These are phyloP conservation scores for Perccottus glenii DNA, from an alignment of 2,113 vertebrate species.

Conservation along the genomic window DNA sequence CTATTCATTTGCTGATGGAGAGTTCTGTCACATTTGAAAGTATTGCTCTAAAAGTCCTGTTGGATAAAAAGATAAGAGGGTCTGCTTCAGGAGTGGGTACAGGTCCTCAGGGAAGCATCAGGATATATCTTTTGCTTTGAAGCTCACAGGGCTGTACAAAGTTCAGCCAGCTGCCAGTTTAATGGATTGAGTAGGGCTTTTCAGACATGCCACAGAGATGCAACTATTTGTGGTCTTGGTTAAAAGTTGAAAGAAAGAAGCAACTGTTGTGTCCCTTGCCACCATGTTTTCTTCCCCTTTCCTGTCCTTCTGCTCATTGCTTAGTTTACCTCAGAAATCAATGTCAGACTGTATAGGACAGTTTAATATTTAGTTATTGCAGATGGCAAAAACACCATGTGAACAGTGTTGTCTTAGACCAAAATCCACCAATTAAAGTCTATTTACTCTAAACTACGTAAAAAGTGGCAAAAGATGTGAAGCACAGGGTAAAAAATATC, in stretches of 20 bases:
- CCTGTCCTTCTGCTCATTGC: slow-evolving; percentile 15
- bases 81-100: slow-evolving; percentile 46
- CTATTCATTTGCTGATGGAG: not conserved
- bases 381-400: not conserved
- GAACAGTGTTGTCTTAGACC: not conserved
- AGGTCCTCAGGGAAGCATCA: slow-evolving; percentile 42
- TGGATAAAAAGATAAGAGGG: slow-evolving; percentile 38
- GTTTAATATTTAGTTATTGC: not conserved
- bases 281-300: slow-evolving; percentile 14
- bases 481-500: slow-evolving; percentile 9
- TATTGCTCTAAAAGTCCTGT: slow-evolving; percentile 27
- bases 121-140: slow-evolving; percentile 65
- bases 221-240: slow-evolving; percentile 48
- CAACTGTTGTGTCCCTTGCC: slow-evolving; percentile 6
- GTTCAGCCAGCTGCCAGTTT: slow-evolving; percentile 61
- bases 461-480: not conserved
- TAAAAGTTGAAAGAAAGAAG: slow-evolving; percentile 35
- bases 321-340: slow-evolving; percentile 9
- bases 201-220: slow-evolving; percentile 42
- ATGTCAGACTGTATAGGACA: slow-evolving; percentile 9
- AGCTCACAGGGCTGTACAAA: slow-evolving; percentile 51
- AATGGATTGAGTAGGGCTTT: slow-evolving; percentile 61
- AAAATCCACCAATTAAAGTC: slow-evolving; percentile 19
- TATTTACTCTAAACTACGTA: not conserved
- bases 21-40: slow-evolving; percentile 16